Conservation (phyloP, 2,888 invertebrate genomes). For the Ophonus ardosiacus region DNA sequence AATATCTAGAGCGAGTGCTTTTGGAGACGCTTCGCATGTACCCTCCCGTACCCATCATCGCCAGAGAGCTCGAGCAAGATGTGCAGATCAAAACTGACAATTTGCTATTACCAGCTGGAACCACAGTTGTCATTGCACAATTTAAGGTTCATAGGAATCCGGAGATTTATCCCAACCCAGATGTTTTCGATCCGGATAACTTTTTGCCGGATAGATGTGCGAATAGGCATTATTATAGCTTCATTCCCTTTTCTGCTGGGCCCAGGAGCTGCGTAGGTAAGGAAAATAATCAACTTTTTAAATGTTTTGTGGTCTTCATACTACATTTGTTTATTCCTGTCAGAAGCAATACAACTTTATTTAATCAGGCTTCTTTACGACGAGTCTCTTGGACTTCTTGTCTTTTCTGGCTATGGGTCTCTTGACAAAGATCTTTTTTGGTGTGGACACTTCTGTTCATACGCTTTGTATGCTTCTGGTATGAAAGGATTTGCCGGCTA, state of each 20-base stretch:
- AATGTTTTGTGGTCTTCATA: background rate
- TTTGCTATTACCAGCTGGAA: constrained; percentile 79
- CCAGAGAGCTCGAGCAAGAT: constrained; percentile 85
- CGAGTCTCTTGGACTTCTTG: too few relatives aligned
- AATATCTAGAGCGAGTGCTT: constrained; percentile 88
- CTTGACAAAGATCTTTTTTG: too few relatives aligned
- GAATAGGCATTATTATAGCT: constrained; percentile 87
- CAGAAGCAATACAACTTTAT: too few relatives aligned
- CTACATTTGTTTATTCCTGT: background rate
- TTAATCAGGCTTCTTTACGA: too few relatives aligned
- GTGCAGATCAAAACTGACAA: background rate
- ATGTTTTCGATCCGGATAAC: constrained; percentile 87
- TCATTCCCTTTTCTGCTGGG: constrained; percentile 89
- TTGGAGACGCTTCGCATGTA: constrained; percentile 89
- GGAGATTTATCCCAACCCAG: constrained; percentile 83
- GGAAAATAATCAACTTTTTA: constrained; percentile 66
- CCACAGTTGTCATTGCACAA: constrained; percentile 83
- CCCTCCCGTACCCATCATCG: constrained; percentile 89
- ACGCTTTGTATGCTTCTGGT: too few relatives aligned
- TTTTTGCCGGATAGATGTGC: constrained; percentile 87
- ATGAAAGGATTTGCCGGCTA: too few relatives aligned
- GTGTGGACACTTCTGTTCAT: too few relatives aligned
- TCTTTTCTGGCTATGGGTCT: too few relatives aligned
- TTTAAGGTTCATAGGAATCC: constrained; percentile 83
- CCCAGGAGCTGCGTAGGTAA: constrained; percentile 88